phyloP scores from a whole-genome alignment of 2,113 vertebrate genomes.

The Trochalopteron elliotii region DNA sequence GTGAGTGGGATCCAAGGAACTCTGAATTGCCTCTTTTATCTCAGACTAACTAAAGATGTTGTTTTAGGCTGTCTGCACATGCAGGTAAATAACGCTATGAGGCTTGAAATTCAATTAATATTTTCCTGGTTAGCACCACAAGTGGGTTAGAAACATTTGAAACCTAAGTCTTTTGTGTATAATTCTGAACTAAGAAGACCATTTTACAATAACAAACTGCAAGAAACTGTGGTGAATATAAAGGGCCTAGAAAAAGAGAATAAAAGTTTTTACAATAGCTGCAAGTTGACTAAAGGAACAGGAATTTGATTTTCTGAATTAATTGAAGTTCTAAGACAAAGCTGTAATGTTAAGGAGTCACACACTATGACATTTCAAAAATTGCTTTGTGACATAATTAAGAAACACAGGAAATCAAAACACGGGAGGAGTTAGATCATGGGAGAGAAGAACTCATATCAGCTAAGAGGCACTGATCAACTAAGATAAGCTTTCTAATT shows the following conservation, averaged over 20 bases:
- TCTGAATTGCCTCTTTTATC: not conserved
- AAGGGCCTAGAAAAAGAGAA: not conserved
- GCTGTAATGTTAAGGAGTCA: not conserved
- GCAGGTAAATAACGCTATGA: not conserved
- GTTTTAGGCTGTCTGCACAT: not conserved
- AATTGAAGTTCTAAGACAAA: not conserved
- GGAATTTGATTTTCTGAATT: not conserved
- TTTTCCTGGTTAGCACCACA: not conserved
- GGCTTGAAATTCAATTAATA: not conserved
- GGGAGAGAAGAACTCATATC: not conserved
- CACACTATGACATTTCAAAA: not conserved
- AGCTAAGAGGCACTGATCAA: not conserved
- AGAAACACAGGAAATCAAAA: not conserved
- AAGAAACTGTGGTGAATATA: not conserved
- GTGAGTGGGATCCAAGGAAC: not conserved
- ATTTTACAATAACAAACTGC: not conserved
- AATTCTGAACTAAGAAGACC: not conserved
- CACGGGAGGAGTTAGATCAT: accelerated
- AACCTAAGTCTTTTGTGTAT: not conserved
- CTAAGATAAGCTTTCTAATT: not conserved
- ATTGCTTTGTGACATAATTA: not conserved
- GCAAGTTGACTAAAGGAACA: not conserved
- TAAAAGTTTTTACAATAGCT: not conserved
- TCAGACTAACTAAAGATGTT: not conserved
- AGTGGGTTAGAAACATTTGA: not conserved